Percentiles rank a stretch among this genome's conserved stretches.
These are phyloP conservation scores for Pandion haliaetus DNA, from an alignment of 2,113 vertebrate genomes.

Conservation along the genomic window DNA sequence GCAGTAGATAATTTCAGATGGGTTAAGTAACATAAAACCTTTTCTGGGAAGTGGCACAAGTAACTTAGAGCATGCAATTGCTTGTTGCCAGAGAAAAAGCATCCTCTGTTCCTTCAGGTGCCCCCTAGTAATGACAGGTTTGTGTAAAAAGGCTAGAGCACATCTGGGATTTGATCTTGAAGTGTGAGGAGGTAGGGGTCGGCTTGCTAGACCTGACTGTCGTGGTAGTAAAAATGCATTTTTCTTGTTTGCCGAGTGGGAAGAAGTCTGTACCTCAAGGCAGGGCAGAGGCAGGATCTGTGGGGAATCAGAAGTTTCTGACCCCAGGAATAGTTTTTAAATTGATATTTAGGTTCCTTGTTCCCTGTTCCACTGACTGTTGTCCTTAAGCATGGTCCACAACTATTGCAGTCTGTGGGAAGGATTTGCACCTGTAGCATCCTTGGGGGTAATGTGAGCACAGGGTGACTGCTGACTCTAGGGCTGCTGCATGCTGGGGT, in stretches of 20 bases:
- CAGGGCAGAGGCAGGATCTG: background rate
- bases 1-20: background rate
- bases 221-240: background rate
- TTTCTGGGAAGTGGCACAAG: background rate
- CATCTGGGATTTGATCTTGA: background rate
- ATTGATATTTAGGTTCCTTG: background rate
- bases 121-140: background rate
- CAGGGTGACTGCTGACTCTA: background rate
- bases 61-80: background rate
- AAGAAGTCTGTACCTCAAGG: background rate
- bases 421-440: background rate
- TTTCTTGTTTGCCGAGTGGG: background rate
- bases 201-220: background rate
- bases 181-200: background rate
- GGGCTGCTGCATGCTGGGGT: background rate
- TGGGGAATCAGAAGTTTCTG: background rate
- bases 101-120: background rate
- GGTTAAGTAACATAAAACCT: background rate
- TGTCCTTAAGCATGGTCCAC: background rate
- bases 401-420: background rate
- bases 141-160: background rate
- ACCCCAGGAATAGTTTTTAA: background rate
- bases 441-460: background rate
- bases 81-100: background rate
- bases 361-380: rapidly evolving